Conservation (phyloP, 1,140 invertebrate species). For the Adelges cooleyi region DNA sequence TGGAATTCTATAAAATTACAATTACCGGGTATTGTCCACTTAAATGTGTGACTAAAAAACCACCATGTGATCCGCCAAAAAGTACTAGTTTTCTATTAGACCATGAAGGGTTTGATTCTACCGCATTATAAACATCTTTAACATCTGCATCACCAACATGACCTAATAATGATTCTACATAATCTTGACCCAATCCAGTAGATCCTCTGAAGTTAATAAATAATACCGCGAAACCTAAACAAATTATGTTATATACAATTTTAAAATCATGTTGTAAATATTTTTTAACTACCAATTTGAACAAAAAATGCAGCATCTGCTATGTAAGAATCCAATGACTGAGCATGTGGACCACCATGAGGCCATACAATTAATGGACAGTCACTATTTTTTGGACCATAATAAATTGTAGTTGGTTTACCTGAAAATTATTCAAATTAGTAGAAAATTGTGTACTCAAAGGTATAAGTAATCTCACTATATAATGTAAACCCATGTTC, state of each 20-base stretch:
- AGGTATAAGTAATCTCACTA: background rate
- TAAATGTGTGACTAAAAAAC: slow-evolving; percentile 75
- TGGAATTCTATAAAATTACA: too few relatives aligned
- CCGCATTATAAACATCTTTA: slow-evolving; percentile 55
- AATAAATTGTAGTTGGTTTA: slow-evolving; percentile 45
- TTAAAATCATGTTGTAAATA: background rate
- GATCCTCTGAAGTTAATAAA: slow-evolving; percentile 83
- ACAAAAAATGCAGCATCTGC: slow-evolving; percentile 46
- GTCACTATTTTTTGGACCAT: slow-evolving; percentile 41
- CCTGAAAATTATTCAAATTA: background rate
- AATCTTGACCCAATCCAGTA: slow-evolving; percentile 62
- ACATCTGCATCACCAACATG: slow-evolving; percentile 70
- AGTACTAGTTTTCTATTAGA: slow-evolving; percentile 46
- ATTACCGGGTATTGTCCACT: slow-evolving; percentile 70
- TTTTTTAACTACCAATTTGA: slow-evolving; percentile 11
- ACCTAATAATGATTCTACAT: slow-evolving; percentile 58
- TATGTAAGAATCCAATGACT: slow-evolving; percentile 47
- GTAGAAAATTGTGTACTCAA: too few relatives aligned
- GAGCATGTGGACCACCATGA: slow-evolving; percentile 72
- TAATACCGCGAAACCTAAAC: slow-evolving; percentile 57
- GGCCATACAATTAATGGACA: slow-evolving; percentile 53
- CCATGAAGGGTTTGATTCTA: slow-evolving; percentile 45
- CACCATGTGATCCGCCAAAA: slow-evolving; percentile 82
- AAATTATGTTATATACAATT: background rate
- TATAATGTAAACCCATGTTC: slow-evolving; percentile 12